These are phyloP conservation scores for Emydoidea blandingii DNA, from an alignment of 2,797 vertebrate species.

Conservation along the genomic window DNA sequence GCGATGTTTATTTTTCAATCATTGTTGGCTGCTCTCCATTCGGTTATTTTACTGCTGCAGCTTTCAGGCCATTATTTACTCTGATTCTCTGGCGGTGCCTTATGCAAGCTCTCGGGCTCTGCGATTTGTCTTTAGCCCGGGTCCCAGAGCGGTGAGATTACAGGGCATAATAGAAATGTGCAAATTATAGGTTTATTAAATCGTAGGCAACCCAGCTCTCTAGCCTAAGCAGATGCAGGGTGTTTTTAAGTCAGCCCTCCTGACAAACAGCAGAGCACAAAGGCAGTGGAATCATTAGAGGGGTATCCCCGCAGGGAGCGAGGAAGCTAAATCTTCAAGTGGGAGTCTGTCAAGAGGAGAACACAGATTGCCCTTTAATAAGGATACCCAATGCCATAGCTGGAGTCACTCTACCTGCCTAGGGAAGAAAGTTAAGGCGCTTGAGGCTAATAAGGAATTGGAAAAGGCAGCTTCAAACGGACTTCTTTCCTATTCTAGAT, in stretches of 20 bases:
- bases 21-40: slow-evolving; percentile 78
- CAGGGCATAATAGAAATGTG: slow-evolving; percentile 81
- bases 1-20: slow-evolving; percentile 79
- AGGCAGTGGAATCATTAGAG: slow-evolving; percentile 70
- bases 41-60: slow-evolving; percentile 77
- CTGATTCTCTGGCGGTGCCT: slow-evolving; percentile 62
- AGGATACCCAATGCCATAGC: background rate
- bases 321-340: slow-evolving; percentile 28
- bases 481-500: background rate
- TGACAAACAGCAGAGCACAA: slow-evolving; percentile 77
- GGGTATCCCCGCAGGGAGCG: slow-evolving; percentile 60
- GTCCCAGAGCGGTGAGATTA: slow-evolving; percentile 77
- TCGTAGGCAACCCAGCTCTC: slow-evolving; percentile 48
- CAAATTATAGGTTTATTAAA: slow-evolving; percentile 81
- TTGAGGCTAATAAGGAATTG: background rate
- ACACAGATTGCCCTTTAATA: background rate
- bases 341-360: too few species aligned
- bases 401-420: background rate
- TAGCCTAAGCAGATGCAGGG: slow-evolving; percentile 74
- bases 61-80: slow-evolving; percentile 66
- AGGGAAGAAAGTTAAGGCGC: too few species aligned
- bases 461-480: background rate
- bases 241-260: slow-evolving; percentile 60
- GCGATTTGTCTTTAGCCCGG: slow-evolving; percentile 60
- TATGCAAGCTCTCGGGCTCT: slow-evolving; percentile 66